These are phyloP conservation scores for Acromyrmex echinatior DNA, from an alignment of 1,140 invertebrate species.

Conservation along the genomic window DNA sequence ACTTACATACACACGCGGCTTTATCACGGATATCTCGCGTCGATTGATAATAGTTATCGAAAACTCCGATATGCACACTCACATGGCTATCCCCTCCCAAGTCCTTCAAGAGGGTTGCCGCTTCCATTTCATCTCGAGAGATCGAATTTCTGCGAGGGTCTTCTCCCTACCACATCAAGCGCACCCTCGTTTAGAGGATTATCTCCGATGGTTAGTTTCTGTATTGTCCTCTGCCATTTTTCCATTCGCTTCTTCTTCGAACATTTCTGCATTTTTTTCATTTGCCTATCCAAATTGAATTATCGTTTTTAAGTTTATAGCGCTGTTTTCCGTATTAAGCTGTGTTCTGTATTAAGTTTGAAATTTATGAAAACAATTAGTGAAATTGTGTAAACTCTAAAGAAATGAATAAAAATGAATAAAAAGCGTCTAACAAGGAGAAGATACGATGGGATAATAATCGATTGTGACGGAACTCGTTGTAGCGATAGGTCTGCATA, in stretches of 20 bases:
- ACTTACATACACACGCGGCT: slow-evolving; percentile 37
- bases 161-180: background rate
- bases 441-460: no score
- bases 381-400: no score
- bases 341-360: background rate
- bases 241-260: background rate
- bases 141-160: slow-evolving; percentile 32
- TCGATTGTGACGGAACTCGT: no score
- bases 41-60: slow-evolving; percentile 78
- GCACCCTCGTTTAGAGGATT: background rate
- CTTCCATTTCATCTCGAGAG: background rate
- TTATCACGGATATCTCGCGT: slow-evolving; percentile 78
- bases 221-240: background rate
- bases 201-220: background rate
- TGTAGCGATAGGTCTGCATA: no score
- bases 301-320: background rate
- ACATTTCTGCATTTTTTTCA: background rate
- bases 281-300: background rate
- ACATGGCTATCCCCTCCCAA: background rate
- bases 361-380: background rate
- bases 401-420: no score
- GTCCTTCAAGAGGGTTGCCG: background rate
- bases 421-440: no score
- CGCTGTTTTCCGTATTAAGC: background rate
- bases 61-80: slow-evolving; percentile 58